A percentile compares a stretch with the other conserved stretches of the same genome.
These are phyloP conservation scores for Cervus canadensis DNA, from an alignment of 2,113 vertebrate species.

Conservation along the genomic window DNA sequence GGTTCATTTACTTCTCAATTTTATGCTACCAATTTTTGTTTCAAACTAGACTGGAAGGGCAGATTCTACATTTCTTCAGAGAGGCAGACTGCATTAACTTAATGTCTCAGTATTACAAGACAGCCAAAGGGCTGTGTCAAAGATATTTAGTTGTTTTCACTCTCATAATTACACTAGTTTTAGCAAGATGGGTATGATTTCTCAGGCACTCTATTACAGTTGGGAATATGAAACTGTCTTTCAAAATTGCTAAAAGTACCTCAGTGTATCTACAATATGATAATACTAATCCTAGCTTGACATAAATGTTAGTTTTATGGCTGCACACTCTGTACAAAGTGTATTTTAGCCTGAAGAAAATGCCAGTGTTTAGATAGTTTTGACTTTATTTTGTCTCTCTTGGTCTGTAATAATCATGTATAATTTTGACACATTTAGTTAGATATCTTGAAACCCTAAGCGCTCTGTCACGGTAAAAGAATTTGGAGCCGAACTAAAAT, in stretches of 20 bases:
- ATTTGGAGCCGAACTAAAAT: conserved; percentile 41
- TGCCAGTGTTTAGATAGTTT: conserved; percentile 39
- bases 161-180: conserved; percentile 75
- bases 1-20: conserved; percentile 69
- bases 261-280: conserved; percentile 59
- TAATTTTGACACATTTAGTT: conserved; percentile 58
- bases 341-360: conserved; percentile 64
- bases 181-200: conserved; percentile 71
- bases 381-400: conserved; percentile 67
- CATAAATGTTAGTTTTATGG: conserved; percentile 62
- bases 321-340: conserved; percentile 52
- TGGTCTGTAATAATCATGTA: conserved; percentile 53
- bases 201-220: conserved; percentile 68
- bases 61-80: conserved; percentile 57
- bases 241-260: conserved; percentile 60
- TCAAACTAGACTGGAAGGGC: conserved; percentile 51
- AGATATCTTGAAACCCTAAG: conserved; percentile 33
- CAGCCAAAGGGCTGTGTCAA: conserved; percentile 64
- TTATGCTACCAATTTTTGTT: conserved; percentile 65
- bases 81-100: conserved; percentile 58
- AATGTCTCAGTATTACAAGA: conserved; percentile 59
- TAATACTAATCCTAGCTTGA: conserved; percentile 68
- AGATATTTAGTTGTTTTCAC: conserved; percentile 58
- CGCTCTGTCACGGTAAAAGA: conserved; percentile 43
- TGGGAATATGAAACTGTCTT: conserved; percentile 57